These are phyloP conservation scores for Cyprinus carpio DNA, from an alignment of 2,113 vertebrate species.

Conservation along the genomic window DNA sequence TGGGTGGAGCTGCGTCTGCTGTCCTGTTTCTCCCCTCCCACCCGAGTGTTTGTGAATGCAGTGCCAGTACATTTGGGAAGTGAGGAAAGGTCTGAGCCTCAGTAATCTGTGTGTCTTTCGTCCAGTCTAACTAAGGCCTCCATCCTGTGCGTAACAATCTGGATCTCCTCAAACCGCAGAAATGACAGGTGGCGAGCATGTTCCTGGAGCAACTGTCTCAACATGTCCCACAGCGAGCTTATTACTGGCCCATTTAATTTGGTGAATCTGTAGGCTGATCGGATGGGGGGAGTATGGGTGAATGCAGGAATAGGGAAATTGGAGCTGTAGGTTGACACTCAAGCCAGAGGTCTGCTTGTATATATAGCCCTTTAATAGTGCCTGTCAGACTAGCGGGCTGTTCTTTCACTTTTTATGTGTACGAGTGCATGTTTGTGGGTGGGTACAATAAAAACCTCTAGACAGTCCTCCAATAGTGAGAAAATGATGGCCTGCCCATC, in stretches of 20 bases:
- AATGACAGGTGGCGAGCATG: conserved; percentile 19
- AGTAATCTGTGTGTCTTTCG: background rate
- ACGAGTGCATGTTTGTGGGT: background rate
- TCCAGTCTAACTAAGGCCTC: conserved; percentile 50
- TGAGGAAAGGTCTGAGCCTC: conserved; percentile 37
- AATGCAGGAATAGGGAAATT: conserved; percentile 44
- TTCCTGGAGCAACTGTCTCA: background rate
- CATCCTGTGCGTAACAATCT: conserved; percentile 31
- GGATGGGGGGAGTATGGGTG: background rate
- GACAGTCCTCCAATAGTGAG: background rate
- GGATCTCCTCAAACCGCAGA: background rate
- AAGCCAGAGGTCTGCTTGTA: conserved; percentile 67
- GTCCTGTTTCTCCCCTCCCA: conserved; percentile 44
- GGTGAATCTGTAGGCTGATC: background rate
- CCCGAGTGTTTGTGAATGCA: conserved; percentile 5
- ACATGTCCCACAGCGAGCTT: background rate
- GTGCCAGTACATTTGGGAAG: conserved; percentile 20
- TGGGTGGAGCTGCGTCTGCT: conserved; percentile 34
- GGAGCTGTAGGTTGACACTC: conserved; percentile 52
- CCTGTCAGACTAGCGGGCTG: conserved; percentile 59
- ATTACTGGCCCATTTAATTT: background rate
- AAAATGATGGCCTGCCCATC: background rate
- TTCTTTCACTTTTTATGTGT: conserved; percentile 40
- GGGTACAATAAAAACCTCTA: conserved; percentile 4
- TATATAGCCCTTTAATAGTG: conserved; percentile 73